Percentiles rank a stretch among this genome's conserved stretches.
phyloP scores from a whole-genome alignment of 2,797 vertebrate genomes.

The Hapalemur alaotrensis region DNA sequence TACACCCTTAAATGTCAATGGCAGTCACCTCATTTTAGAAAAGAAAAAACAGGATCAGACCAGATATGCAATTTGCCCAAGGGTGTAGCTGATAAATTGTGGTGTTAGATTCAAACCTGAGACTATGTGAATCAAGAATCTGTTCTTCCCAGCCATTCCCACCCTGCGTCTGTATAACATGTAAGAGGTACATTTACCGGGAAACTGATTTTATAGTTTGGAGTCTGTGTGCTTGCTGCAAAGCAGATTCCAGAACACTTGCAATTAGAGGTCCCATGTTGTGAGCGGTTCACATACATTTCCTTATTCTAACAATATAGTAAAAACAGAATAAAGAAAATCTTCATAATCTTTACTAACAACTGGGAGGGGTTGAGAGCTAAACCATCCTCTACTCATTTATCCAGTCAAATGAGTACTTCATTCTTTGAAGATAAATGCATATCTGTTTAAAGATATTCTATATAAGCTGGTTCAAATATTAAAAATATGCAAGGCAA shows the following conservation, averaged over 20 bases:
- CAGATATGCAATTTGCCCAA: not conserved
- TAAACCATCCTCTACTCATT: not conserved
- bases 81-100: not conserved
- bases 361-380: not conserved
- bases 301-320: slow-evolving; percentile 32
- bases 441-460: slow-evolving; percentile 75
- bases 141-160: not conserved
- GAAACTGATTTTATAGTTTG: slow-evolving; percentile 28
- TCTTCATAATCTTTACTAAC: slow-evolving; percentile 50
- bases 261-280: not conserved
- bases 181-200: not conserved
- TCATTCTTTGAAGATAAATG: slow-evolving; percentile 71
- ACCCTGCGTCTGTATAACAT: not conserved
- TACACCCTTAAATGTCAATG: not conserved
- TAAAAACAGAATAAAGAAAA: slow-evolving; percentile 55
- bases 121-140: not conserved
- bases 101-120: not conserved
- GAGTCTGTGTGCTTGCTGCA: not conserved
- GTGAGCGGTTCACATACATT: not conserved
- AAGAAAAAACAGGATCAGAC: not conserved
- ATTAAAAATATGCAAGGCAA: slow-evolving; percentile 76
- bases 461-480: slow-evolving; percentile 63
- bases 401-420: slow-evolving; percentile 28
- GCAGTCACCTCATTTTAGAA: not conserved
- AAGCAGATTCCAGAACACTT: not conserved